Evolutionary conservation across 2,113 vertebrate species (phyloP).

Genomic region (Myiozetetes cayanensis): DNA sequence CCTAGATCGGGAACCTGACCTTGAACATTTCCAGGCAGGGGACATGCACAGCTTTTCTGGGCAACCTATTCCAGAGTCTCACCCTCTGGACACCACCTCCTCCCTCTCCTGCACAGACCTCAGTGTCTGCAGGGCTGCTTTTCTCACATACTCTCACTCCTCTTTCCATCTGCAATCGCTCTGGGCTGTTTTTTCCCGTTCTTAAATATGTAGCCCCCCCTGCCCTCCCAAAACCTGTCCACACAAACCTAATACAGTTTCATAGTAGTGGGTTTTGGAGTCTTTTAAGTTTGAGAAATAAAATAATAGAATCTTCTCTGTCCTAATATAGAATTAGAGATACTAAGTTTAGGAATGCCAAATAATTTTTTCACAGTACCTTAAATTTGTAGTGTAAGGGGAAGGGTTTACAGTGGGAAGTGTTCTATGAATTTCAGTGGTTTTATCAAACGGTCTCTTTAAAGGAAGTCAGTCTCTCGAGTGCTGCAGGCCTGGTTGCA

Average conservation of each 20-base stretch:
- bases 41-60: neutral
- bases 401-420: neutral
- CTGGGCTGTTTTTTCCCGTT: neutral
- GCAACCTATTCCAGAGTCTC: neutral
- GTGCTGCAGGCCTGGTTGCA: neutral
- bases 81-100: neutral
- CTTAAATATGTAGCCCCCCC: neutral
- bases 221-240: neutral
- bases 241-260: neutral
- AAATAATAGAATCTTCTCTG: neutral
- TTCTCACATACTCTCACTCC: neutral
- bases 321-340: neutral
- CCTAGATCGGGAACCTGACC: neutral
- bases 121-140: neutral
- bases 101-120: neutral
- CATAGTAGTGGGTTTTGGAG: neutral
- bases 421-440: neutral
- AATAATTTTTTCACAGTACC: neutral
- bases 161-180: neutral
- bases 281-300: neutral
- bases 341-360: neutral
- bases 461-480: neutral
- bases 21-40: neutral
- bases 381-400: neutral
- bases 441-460: neutral